phyloP scores from a whole-genome alignment of 2,888 invertebrate species.

The Heteropelma amictum region DNA sequence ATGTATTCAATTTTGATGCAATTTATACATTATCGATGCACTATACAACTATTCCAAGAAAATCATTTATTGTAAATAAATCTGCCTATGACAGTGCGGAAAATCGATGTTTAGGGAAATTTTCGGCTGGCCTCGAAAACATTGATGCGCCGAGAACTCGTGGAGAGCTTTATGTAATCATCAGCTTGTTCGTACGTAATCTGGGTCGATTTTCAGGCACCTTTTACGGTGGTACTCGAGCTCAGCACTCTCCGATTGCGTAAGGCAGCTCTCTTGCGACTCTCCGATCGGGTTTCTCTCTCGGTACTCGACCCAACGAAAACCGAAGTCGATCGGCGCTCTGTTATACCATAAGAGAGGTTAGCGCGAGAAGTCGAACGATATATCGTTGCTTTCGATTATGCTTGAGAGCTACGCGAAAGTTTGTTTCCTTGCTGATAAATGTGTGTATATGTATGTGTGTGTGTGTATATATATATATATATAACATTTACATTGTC shows the following conservation, averaged over 20 bases:
- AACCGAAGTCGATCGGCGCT: conserved; percentile 41
- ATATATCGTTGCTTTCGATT: conserved; percentile 46
- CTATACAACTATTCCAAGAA: too few relatives aligned
- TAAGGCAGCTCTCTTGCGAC: conserved; percentile 42
- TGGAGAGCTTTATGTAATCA: neutral
- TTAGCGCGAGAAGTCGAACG: conserved; percentile 19
- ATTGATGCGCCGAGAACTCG: neutral
- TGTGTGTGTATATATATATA: neutral
- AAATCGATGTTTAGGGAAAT: neutral
- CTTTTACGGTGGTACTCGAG: conserved; percentile 52
- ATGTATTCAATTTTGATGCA: too few relatives aligned
- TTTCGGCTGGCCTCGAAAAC: neutral
- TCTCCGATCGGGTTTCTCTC: conserved; percentile 50
- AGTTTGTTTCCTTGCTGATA: conserved; percentile 38
- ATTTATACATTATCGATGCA: too few relatives aligned
- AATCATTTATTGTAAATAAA: too few relatives aligned
- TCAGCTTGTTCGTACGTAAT: conserved; percentile 42
- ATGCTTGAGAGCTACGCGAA: too few relatives aligned
- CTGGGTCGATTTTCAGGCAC: conserved; percentile 54
- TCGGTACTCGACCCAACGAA: conserved; percentile 17
- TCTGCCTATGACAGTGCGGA: too few relatives aligned
- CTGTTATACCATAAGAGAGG: conserved; percentile 22
- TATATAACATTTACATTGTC: too few relatives aligned
- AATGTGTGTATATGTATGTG: neutral
- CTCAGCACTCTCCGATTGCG: conserved; percentile 42